Evolutionary conservation across 2,888 invertebrate species (phyloP), one percentile per base, ranked within the genome.

Genomic region (Tanypteryx hageni): DNA sequence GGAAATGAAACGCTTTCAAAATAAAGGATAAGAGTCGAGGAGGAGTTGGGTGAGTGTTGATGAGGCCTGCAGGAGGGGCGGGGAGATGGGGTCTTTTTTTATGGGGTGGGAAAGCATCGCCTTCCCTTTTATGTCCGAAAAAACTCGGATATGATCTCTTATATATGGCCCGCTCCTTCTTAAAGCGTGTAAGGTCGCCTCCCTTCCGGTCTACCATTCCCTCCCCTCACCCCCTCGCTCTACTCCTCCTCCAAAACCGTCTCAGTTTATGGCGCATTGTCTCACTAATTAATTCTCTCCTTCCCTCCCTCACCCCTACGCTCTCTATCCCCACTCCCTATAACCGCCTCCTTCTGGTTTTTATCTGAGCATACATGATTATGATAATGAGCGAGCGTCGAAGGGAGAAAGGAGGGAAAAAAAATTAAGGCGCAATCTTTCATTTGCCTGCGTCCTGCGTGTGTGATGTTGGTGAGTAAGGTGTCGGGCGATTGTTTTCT

Each of bases 321-420:
- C 13, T 44, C 89, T 31, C 61, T n/a, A 44, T 57, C 56, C 44
- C 9, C 83, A 16, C 83, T 31, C 57, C 11, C 31, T n/a, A n/a
- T 57, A 16, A 16, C 31, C 16, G 44, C 64, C 89, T 27, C n/a
- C 89, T 44, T 18, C 18, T 64, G 64, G 61, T 61, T 89, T 76
- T 89, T 64, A 89, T 89, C 89, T 89, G 89, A 89, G 89, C 89
- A 89, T 89, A 89, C 64, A 89, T 89, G 89, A 89, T 89, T 89
- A 89, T 89, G 89, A 61, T 89, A 64, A 89, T 89, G 89, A 89
- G 64, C 13, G 0, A 64, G 82, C 82, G 82, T 44, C 31, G 82
- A 31, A 31, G 13, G 11, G 31, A 13, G 5, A 18, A 44, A 44
- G 10, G 22, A 0, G 31, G 82, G 31, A n/a, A 56, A 44, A 18